Evolutionary conservation across 2,797 vertebrate genomes (phyloP), one percentile per base, ranked within the genome.

Genomic region (Peromyscus eremicus): DNA sequence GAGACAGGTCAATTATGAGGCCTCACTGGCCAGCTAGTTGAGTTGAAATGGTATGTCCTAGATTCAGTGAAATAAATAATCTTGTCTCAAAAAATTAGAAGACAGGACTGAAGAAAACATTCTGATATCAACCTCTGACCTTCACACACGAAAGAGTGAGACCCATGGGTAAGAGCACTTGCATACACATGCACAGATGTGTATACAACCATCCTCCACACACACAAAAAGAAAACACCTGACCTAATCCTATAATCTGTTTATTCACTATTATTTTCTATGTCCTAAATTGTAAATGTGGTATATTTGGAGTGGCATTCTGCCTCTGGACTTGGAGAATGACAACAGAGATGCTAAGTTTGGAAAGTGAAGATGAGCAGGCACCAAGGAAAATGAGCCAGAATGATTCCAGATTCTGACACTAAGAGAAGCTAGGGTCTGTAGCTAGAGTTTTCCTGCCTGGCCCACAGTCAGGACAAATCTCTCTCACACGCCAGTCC

Each of bases 261-360:
- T 40, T 9, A 60, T 46, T 8, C 2, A 34, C 2, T 32, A 1
- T 64, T 3, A 21, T 34, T 23, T 5, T 77, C 19, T 77, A 0
- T 21, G 29, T 3, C 40, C 29, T 64, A 76, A 79, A 12, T 37
- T 86, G 80, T 10, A 12, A 6, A 17, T 5, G 4, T 25, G 25
- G 40, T 85, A 12, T 14, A 86, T 34, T 81, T 68, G 89, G 71
- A 16, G 16, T 40, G 21, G 68, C 57, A 62, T 10, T 32, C 25
- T 49, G 25, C 2, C 16, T 84, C 37, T 85, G 37, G 2, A 68
- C 27, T 2, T 27, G 2, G 2, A 46, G 14, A 66, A 25, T 17
- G 25, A 76, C 70, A 62, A 0, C 4, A 94, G 4, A 82, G 7
- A 34, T 49, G 0, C 37, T 43, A 52, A 23, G 25, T 34, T 32